Evolutionary conservation across 2,797 vertebrate species (phyloP), one percentile per base, ranked within the genome.

Genomic region (Delichon dasypus): DNA sequence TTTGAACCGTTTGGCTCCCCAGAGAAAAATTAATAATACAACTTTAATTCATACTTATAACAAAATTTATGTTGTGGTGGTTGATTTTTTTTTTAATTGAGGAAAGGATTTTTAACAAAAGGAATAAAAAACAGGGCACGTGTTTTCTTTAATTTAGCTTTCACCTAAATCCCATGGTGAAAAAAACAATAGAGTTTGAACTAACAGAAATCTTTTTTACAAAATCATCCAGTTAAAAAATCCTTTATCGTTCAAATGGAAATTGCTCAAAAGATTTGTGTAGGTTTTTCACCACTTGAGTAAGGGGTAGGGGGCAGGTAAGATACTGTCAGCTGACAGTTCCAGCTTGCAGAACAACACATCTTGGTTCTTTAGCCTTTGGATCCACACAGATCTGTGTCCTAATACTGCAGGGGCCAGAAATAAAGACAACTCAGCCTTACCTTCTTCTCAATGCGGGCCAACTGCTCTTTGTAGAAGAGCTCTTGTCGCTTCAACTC

Each of bases 391-490:
- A n/a, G 36, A 66, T 55, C 36, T 1, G 0, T 8, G 38, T 27
- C 48, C 15, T 6, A 61, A 23, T 26, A 34, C 30, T 68, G 34
- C 26, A 72, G 62, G 32, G 42, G n/a, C 2, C 47, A 18, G 25
- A 87, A 91, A 65, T 18, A 55, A 67, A 79, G 84, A 19, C 20
- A 88, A n/a, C 25, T 29, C 3, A 15, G 18, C n/a, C 96, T 94
- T 97, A 99, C 99, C 99, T 98, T 99, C 95, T 96, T 98, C 95
- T 99, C 98, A 82, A 99, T 98, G 88, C 97, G 98, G 77, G 97
- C 96, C 97, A 99, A 89, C 96, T 99, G 99, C 94, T 99, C 99
- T 95, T 98, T 98, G 85, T 98, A 99, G 97, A 99, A 99, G 72
- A 96, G 91, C 16, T 98, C 98, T 64, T 98, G 97, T 5, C 93